Conservation (phyloP, 2,888 invertebrate species). For the Conops quadrifasciatus region DNA sequence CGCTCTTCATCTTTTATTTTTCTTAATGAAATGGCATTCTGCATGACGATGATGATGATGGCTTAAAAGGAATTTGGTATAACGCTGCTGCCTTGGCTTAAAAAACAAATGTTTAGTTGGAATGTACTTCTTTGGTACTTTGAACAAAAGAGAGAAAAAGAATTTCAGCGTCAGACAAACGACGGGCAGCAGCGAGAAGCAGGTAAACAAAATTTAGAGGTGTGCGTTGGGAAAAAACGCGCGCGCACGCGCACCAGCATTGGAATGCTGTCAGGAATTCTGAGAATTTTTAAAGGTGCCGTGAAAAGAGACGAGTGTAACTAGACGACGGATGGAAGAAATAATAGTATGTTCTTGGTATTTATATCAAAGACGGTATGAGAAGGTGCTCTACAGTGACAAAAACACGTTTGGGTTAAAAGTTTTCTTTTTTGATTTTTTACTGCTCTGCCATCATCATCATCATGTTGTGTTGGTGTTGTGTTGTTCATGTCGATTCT, state of each 20-base stretch:
- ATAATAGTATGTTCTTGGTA: no score
- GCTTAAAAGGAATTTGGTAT: neutral
- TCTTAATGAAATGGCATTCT: conserved; percentile 14
- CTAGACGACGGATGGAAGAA: no score
- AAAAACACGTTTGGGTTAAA: conserved; percentile 15
- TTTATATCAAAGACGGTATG: neutral
- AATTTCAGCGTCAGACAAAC: no score
- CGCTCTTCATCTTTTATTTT: neutral
- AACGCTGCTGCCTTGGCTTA: conserved; percentile 31
- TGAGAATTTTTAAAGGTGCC: conserved; percentile 50
- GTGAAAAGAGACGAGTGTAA: no score
- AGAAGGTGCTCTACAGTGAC: neutral
- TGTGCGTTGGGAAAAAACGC: conserved; percentile 13
- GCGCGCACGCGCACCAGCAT: conserved; percentile 42
- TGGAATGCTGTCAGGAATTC: conserved; percentile 59
- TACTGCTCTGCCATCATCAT: neutral
- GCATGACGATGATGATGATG: conserved; percentile 22
- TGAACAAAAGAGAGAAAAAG: no score
- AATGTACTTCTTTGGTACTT: conserved; percentile 34
- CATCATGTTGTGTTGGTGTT: no score
- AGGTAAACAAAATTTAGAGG: conserved; percentile 23
- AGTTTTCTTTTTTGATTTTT: neutral
- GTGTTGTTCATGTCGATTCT: neutral
- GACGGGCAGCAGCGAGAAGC: neutral
- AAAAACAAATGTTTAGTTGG: conserved; percentile 53